Evolutionary conservation across 2,113 vertebrate genomes (phyloP), one percentile per base, ranked within the genome.

Genomic region (Tetrao urogallus): DNA sequence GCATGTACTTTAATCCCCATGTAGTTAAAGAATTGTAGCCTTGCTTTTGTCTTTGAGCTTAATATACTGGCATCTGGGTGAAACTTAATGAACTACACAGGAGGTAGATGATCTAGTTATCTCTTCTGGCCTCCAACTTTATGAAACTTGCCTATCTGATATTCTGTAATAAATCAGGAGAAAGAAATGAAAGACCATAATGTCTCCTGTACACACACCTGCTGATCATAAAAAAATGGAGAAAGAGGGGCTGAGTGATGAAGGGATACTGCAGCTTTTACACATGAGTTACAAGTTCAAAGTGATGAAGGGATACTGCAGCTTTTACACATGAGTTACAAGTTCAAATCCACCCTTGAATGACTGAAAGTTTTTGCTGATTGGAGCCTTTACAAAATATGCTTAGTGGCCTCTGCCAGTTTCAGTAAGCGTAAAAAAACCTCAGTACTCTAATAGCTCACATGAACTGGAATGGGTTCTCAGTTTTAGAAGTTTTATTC

Each of bases 101-200:
- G 64, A 90, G 89, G 91, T 25, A 77, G 89, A 69, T 89, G 81
- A 92, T 87, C 11, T 54, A 52, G 58, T 65, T 82, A 82, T 91
- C 66, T 82, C 67, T 87, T 13, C 81, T 92, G 81, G 67, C 87
- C 73, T 85, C 75, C 74, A 57, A 48, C 32, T 57, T 92, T 87
- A 92, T 79, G 91, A 75, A 91, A 71, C 61, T 71, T 93, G 71
- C 74, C 74, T 87, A 87, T 89, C 73, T 84, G 84, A 78, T 84
- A 84, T 61, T 30, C 5, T 89, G 45, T 30, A 77, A 71, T 93
- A 95, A 92, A 94, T 95, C 84, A 90, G 65, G 78, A 93, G 89
- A 92, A 89, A 72, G 16, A 92, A 94, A 91, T 73, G 50, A 38
- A 83, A 95, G 78, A 52, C 63, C 70, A 84, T 40, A 69, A 87